phyloP scores from a whole-genome alignment of 2,797 vertebrate genomes.

The Oryzias sinensis region DNA sequence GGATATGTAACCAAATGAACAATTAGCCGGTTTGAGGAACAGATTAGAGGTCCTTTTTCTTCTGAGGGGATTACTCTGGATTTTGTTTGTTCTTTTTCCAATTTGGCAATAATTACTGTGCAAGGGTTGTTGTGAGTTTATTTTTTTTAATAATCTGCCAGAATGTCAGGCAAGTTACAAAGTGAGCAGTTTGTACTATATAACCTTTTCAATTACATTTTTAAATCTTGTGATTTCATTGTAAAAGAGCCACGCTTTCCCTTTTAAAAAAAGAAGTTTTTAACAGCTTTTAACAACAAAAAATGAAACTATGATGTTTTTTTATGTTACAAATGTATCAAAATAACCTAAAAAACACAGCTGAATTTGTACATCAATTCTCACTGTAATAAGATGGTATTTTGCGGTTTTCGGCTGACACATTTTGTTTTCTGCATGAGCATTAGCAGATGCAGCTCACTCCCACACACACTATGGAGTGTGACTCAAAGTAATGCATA shows the following conservation, averaged over 20 bases:
- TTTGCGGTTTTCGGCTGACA: constrained; percentile 12
- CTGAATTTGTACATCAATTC: too few species aligned
- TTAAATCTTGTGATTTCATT: constrained; percentile 3
- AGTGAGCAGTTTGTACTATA: constrained; percentile 29
- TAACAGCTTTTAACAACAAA: too few species aligned
- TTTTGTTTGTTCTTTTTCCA: constrained; percentile 31
- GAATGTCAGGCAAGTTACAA: constrained; percentile 46
- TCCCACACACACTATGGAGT: constrained; percentile 26
- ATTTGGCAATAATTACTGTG: constrained; percentile 55
- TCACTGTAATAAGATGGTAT: neutral
- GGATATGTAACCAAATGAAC: constrained; percentile 65
- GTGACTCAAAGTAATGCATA: constrained; percentile 48
- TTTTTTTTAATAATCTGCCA: constrained; percentile 40
- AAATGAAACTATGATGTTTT: too few species aligned
- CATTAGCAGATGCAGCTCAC: constrained; percentile 48
- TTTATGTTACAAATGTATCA: too few species aligned
- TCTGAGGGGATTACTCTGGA: constrained; percentile 49
- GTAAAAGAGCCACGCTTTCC: too few species aligned
- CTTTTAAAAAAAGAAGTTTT: too few species aligned
- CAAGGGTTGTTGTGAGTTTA: constrained; percentile 38
- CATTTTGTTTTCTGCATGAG: constrained; percentile 24
- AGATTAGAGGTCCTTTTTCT: constrained; percentile 51
- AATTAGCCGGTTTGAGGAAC: constrained; percentile 64
- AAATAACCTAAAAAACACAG: too few species aligned
- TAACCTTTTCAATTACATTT: constrained; percentile 15